Conservation (phyloP, 2,797 vertebrate genomes). For the Otus scops region DNA sequence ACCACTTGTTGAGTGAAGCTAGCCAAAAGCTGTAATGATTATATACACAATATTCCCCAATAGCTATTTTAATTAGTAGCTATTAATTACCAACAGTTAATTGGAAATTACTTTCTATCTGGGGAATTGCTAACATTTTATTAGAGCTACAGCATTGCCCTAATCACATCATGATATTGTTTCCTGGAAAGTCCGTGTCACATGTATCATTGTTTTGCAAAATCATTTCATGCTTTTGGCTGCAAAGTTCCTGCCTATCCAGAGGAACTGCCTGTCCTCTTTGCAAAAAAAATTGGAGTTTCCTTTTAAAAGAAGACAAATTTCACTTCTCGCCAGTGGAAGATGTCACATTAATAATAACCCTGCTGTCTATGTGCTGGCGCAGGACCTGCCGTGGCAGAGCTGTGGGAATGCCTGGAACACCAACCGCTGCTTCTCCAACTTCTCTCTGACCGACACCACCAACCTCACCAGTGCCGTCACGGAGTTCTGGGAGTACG, state of each 20-base stretch:
- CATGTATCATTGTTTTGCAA: neutral
- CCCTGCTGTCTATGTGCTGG: neutral
- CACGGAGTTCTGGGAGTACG: conserved; percentile 94
- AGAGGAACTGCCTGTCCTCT: neutral
- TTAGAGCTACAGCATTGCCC: neutral
- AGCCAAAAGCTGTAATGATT: neutral
- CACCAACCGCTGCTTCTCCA: conserved; percentile 88
- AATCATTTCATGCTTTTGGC: neutral
- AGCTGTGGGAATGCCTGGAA: conserved; percentile 90
- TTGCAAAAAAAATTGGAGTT: neutral
- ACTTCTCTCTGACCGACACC: conserved; percentile 89
- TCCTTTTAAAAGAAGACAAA: neutral
- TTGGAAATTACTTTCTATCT: neutral
- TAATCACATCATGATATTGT: neutral
- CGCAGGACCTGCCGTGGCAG: conserved; percentile 88
- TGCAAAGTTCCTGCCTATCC: neutral
- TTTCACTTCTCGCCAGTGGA: neutral
- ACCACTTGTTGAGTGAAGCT: neutral
- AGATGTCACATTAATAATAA: neutral
- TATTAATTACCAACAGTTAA: conserved; percentile 20
- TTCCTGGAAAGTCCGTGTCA: neutral
- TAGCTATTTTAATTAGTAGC: conserved; percentile 13
- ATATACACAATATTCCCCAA: neutral
- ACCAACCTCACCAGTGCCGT: conserved; percentile 89
- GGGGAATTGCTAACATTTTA: neutral